Evolutionary conservation across 2,113 vertebrate species (phyloP).

Genomic region (Mesoclemmys tuberculata): DNA sequence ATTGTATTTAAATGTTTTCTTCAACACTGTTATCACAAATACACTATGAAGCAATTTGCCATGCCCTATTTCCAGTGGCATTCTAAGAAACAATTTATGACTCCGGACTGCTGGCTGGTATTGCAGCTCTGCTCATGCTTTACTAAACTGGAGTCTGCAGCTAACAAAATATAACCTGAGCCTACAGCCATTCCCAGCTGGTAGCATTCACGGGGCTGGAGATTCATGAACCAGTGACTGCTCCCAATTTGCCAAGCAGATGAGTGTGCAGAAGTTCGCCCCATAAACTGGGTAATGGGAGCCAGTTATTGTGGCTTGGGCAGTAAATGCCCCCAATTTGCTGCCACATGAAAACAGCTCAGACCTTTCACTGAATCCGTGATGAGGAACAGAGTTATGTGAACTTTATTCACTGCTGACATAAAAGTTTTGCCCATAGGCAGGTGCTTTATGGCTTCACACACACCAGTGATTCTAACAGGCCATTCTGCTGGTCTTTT

Average conservation of each 20-base stretch:
- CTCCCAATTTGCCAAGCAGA: slow-evolving; percentile 43
- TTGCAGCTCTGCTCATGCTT: neutral
- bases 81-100: slow-evolving; percentile 38
- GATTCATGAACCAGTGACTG: slow-evolving; percentile 10
- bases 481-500: neutral
- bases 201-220: neutral
- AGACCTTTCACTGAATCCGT: neutral
- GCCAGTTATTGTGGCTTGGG: slow-evolving; percentile 1
- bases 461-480: neutral
- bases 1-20: slow-evolving; percentile 42
- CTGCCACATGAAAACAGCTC: slow-evolving; percentile 27
- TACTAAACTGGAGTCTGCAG: slow-evolving; percentile 22
- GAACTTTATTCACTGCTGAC: neutral
- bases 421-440: neutral
- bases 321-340: slow-evolving; percentile 5
- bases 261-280: neutral
- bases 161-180: fast-evolving
- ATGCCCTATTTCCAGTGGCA: neutral
- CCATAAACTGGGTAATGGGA: neutral
- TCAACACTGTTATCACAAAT: slow-evolving; percentile 20
- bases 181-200: slow-evolving; percentile 31
- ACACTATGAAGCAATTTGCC: slow-evolving; percentile 36
- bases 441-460: neutral
- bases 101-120: slow-evolving; percentile 9
- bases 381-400: neutral